Conservation (phyloP, 2,113 vertebrate species). For the Benitochromis conjunctus region DNA sequence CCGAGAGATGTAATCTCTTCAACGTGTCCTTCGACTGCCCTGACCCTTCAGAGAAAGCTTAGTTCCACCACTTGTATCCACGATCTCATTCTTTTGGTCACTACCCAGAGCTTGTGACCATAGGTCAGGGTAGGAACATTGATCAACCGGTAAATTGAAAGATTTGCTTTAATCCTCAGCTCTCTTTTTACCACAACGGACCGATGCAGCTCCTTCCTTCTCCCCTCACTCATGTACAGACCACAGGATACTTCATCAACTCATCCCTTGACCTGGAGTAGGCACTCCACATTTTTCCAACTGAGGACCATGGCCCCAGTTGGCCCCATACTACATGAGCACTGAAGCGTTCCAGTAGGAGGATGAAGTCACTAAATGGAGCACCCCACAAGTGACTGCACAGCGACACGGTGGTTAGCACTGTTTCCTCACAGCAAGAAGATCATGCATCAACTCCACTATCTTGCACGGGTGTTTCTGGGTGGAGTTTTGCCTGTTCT, state of each 20-base stretch:
- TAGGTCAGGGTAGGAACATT: not conserved
- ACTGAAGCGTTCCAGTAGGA: not conserved
- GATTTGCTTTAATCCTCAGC: not conserved
- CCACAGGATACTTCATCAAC: not conserved
- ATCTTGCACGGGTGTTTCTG: not conserved
- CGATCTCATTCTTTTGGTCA: no score
- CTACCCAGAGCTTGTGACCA: not conserved
- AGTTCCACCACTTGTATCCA: no score
- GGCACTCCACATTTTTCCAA: not conserved
- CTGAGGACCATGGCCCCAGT: no score
- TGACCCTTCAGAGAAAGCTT: no score
- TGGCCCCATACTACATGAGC: no score
- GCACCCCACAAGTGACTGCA: not conserved
- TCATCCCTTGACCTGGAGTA: not conserved
- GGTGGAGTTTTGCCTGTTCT: not conserved
- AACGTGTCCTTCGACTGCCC: no score
- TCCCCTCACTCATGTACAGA: not conserved
- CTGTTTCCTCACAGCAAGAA: not conserved
- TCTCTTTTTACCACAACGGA: not conserved
- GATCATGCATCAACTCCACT: not conserved
- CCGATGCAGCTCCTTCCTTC: not conserved
- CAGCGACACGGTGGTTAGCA: not conserved
- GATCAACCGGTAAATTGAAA: not conserved
- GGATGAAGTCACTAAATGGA: not conserved
- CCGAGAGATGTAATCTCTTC: no score